phyloP scores from a whole-genome alignment of 2,797 vertebrate genomes.

The Enteromius argenteus region DNA sequence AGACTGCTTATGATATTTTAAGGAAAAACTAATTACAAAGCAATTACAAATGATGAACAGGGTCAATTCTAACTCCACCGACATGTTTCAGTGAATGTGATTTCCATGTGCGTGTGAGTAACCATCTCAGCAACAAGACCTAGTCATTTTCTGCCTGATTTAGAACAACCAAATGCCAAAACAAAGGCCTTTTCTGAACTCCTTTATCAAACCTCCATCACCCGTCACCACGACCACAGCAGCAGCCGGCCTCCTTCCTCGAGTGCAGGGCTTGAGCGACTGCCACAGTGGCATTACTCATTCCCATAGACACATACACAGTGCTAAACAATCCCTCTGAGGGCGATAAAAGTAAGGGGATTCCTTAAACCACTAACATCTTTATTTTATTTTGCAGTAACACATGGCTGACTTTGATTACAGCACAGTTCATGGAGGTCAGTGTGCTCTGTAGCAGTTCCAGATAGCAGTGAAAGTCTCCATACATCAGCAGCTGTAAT shows the following conservation, averaged over 20 bases:
- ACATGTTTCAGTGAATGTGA: slow-evolving; percentile 15
- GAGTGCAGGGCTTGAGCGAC: neutral
- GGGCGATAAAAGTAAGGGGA: slow-evolving; percentile 1
- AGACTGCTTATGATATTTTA: slow-evolving; percentile 20
- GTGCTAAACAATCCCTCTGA: slow-evolving; percentile 11
- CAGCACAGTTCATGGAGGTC: slow-evolving; percentile 9
- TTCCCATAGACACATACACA: slow-evolving; percentile 34
- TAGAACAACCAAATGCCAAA: neutral
- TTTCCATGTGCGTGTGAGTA: neutral
- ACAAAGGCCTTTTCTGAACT: slow-evolving; percentile 6
- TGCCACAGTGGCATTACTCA: slow-evolving; percentile 30
- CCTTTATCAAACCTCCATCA: slow-evolving; percentile 8
- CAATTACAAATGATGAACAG: slow-evolving; percentile 33
- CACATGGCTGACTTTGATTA: slow-evolving; percentile 23
- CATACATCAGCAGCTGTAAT: slow-evolving; percentile 42
- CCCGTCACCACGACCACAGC: neutral
- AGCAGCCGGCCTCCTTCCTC: neutral
- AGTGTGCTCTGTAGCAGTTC: slow-evolving; percentile 11
- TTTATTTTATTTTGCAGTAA: slow-evolving; percentile 33
- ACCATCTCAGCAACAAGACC: neutral
- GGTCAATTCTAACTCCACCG: neutral
- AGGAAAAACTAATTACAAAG: slow-evolving; percentile 22
- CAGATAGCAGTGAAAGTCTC: slow-evolving; percentile 45
- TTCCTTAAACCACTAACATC: slow-evolving; percentile 1
- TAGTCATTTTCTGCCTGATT: neutral